Percentiles rank a stretch among this genome's conserved stretches.
These are phyloP conservation scores for Aplidium turbinatum DNA, from an alignment of 23 tunicate genomes.

Conservation along the genomic window DNA sequence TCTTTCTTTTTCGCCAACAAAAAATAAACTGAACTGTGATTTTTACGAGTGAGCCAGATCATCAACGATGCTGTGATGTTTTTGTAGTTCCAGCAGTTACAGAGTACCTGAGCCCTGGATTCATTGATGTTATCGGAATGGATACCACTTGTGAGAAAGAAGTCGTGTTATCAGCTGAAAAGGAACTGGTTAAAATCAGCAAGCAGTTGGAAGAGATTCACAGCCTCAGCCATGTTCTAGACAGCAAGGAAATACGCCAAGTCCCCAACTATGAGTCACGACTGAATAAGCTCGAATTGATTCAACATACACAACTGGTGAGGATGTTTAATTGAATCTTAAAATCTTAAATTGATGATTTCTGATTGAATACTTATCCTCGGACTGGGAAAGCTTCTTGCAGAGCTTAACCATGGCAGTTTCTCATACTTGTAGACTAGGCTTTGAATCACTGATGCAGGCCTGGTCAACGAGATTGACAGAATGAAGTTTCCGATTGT, in stretches of 20 bases:
- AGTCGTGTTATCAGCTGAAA: constrained; percentile 38
- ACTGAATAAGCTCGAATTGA: constrained; percentile 15
- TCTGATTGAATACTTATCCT: too few species aligned
- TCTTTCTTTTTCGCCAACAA: too few species aligned
- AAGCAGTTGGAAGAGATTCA: constrained; percentile 49
- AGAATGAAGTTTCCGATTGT: too few species aligned
- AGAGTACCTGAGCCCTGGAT: constrained; percentile 52
- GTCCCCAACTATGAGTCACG: constrained; percentile 10
- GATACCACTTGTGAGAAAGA: constrained; percentile 34
- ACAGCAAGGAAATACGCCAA: constrained; percentile 27
- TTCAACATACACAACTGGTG: constrained; percentile 42
- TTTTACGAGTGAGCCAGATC: too few species aligned
- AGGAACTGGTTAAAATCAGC: constrained; percentile 16
- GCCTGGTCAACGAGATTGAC: too few species aligned
- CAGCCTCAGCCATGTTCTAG: constrained; percentile 22
- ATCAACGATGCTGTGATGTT: too few species aligned
- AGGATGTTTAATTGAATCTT: not conserved
- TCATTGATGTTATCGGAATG: constrained; percentile 34
- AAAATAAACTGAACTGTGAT: too few species aligned
- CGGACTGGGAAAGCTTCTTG: too few species aligned
- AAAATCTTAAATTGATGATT: not conserved
- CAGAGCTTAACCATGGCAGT: too few species aligned
- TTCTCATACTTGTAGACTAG: too few species aligned
- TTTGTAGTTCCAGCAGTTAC: constrained; percentile 32
- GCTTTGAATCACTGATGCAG: too few species aligned